These are phyloP conservation scores for Cirrhinus mrigala DNA, from an alignment of 2,797 vertebrate species.

Conservation along the genomic window DNA sequence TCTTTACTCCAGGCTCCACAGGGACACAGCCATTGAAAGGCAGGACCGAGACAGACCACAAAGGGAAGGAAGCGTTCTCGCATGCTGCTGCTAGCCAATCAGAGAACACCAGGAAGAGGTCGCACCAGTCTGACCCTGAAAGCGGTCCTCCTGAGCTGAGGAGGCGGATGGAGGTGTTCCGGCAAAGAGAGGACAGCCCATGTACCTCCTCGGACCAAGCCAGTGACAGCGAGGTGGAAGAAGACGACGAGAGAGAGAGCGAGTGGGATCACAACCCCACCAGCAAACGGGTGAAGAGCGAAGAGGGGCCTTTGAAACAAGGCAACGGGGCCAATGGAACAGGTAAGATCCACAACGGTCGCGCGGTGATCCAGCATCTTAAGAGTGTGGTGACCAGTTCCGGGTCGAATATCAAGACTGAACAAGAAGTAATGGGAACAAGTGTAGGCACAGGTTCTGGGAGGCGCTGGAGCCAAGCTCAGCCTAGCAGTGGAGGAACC, in stretches of 20 bases:
- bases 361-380: slow-evolving; percentile 85
- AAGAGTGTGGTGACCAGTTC: slow-evolving; percentile 75
- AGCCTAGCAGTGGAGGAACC: slow-evolving; percentile 72
- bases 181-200: slow-evolving; percentile 75
- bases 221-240: slow-evolving; percentile 78
- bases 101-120: slow-evolving; percentile 80
- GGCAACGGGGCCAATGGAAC: slow-evolving; percentile 63
- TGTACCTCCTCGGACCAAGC: slow-evolving; percentile 78
- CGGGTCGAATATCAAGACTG: slow-evolving; percentile 80
- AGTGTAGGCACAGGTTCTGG: slow-evolving; percentile 67
- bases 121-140: slow-evolving; percentile 72
- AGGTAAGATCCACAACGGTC: slow-evolving; percentile 75
- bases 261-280: slow-evolving; percentile 64
- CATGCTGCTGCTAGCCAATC: slow-evolving; percentile 61
- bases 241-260: slow-evolving; percentile 72
- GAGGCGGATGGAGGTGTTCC: slow-evolving; percentile 75
- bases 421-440: slow-evolving; percentile 75
- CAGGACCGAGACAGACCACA: slow-evolving; percentile 74
- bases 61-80: slow-evolving; percentile 75
- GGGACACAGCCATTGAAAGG: slow-evolving; percentile 70
- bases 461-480: slow-evolving; percentile 65
- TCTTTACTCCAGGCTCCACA: slow-evolving; percentile 67
- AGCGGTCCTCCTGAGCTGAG: slow-evolving; percentile 74
- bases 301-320: slow-evolving; percentile 48
- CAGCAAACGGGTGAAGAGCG: slow-evolving; percentile 60